phyloP scores from a whole-genome alignment of 92 coral and sea anemone species.

The Zoanthus gigantus region DNA sequence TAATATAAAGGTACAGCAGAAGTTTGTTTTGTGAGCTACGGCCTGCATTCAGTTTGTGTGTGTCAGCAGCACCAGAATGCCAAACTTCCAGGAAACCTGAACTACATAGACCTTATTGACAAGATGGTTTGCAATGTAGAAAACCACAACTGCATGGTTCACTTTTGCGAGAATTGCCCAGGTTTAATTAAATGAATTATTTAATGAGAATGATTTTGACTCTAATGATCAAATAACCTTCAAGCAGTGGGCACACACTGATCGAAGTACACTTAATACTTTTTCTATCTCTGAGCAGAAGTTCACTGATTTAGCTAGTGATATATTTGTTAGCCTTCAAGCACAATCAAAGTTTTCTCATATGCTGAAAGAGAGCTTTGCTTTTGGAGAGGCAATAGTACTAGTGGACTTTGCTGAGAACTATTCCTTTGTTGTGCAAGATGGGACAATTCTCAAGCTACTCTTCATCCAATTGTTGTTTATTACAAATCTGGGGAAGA shows the following conservation, averaged over 20 bases:
- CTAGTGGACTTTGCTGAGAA: neutral
- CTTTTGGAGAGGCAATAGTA: neutral
- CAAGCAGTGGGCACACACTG: conserved; percentile 9
- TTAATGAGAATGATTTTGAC: neutral
- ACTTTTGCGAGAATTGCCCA: conserved; percentile 32
- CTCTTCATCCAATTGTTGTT: neutral
- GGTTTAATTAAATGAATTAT: neutral
- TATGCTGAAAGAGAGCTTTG: neutral
- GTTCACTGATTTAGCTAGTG: neutral
- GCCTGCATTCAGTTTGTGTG: neutral
- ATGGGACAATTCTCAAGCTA: neutral
- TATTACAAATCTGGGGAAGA: neutral
- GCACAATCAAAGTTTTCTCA: neutral
- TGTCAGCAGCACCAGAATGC: conserved; percentile 14
- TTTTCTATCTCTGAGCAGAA: neutral
- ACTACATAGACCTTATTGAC: conserved; percentile 8
- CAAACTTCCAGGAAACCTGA: conserved; percentile 36
- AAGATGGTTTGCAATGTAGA: conserved; percentile 39
- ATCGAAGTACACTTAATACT: neutral
- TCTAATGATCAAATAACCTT: neutral
- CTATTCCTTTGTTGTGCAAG: neutral
- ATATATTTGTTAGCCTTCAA: neutral
- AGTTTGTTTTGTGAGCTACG: conserved; percentile 40
- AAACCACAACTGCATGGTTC: conserved; percentile 28
- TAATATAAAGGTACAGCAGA: neutral